phyloP scores from a whole-genome alignment of 2,113 vertebrate genomes.

The Ictidomys tridecemlineatus region DNA sequence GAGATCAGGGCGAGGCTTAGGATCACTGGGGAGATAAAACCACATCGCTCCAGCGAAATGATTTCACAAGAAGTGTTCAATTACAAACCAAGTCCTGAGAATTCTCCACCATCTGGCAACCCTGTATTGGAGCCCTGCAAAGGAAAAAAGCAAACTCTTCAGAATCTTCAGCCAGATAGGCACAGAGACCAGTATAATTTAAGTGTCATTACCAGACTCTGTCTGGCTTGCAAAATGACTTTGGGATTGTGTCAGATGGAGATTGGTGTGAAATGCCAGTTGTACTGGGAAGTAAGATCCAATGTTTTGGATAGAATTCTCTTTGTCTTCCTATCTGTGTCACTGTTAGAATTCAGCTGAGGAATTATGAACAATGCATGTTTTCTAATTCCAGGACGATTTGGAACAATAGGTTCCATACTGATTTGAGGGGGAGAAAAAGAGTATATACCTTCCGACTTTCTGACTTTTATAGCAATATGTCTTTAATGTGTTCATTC shows the following conservation, averaged over 20 bases:
- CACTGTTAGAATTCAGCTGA: constrained; percentile 39
- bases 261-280: constrained; percentile 68
- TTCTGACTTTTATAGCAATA: neutral
- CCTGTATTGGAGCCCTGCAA: neutral
- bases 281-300: constrained; percentile 15
- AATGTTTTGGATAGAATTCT: constrained; percentile 73
- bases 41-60: constrained; percentile 87
- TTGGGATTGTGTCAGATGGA: constrained; percentile 72
- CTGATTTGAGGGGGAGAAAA: constrained; percentile 26
- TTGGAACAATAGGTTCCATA: constrained; percentile 36
- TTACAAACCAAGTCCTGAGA: constrained; percentile 87
- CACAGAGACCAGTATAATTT: constrained; percentile 83
- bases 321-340: constrained; percentile 57
- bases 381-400: constrained; percentile 56
- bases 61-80: constrained; percentile 89
- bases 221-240: constrained; percentile 68
- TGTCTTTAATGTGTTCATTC: neutral
- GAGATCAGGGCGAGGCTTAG: constrained; percentile 86
- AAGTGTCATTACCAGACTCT: constrained; percentile 80
- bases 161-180: constrained; percentile 82
- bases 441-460: neutral
- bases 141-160: constrained; percentile 78
- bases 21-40: constrained; percentile 83
- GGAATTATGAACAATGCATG: neutral
- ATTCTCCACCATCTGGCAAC: constrained; percentile 79